Percentiles rank a stretch among this genome's conserved stretches.
Evolutionary conservation across 2,797 vertebrate genomes (phyloP).

Genomic region (Cossypha caffra): DNA sequence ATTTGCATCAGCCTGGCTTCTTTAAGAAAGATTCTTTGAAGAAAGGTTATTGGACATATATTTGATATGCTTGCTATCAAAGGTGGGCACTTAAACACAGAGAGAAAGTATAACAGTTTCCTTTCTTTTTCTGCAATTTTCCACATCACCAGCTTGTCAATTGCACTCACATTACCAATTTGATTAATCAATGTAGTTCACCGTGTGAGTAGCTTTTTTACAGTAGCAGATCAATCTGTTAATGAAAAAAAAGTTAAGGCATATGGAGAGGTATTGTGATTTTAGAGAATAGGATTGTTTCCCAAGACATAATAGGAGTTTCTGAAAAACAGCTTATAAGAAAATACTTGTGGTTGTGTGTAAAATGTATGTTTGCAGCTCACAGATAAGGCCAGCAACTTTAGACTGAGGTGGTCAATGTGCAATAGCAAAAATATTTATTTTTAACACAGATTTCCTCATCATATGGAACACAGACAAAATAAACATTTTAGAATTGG

Average conservation of each 20-base stretch:
- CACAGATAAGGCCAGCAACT: neutral
- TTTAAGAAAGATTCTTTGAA: neutral
- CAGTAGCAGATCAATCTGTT: neutral
- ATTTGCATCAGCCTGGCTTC: neutral
- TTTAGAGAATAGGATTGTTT: neutral
- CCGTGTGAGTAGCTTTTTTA: neutral
- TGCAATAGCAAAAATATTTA: neutral
- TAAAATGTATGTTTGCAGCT: neutral
- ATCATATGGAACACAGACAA: neutral
- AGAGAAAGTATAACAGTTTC: neutral
- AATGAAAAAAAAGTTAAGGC: neutral
- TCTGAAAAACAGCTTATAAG: neutral
- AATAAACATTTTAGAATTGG: neutral
- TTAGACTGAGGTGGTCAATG: neutral
- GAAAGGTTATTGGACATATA: neutral
- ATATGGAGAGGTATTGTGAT: neutral
- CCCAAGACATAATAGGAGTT: neutral
- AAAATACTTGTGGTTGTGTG: neutral
- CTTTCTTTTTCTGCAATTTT: neutral
- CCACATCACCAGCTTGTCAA: neutral
- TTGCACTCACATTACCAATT: neutral
- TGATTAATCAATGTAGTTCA: neutral
- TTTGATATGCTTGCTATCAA: neutral
- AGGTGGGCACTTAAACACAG: neutral
- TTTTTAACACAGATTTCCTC: neutral